Evolutionary conservation across 2,113 vertebrate species (phyloP), one percentile per base, ranked within the genome.

Genomic region (Micronycteris hirsuta): DNA sequence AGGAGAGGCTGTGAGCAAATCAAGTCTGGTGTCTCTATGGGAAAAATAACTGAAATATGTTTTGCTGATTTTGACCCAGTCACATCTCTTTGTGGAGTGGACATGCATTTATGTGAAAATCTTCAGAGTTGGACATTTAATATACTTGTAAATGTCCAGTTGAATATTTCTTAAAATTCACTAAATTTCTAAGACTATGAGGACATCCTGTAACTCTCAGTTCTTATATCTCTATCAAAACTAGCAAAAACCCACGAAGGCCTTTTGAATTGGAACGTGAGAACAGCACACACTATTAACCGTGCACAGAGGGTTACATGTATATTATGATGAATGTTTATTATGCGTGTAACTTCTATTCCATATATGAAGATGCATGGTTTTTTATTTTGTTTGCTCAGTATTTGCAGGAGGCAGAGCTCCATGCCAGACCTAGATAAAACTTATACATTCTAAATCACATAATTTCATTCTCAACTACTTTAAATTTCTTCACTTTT

Each of bases 91-190:
- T 41, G 63, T 49, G 68, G 36, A 47, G 70, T n/a, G 20, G 58
- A 87, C 65, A 56, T 31, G 41, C 0, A 28, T 81, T 77, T 76
- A 70, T 47, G 47, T 92, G 80, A 89, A 76, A 88, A 85, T 71
- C n/a, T n/a, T 58, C 89, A 47, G 13, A 22, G 16, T 28, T 17
- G 49, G 58, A 82, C 56, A 20, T 70, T 87, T 76, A 19, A 77
- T 45, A 28, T 78, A 80, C n/a, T 88, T 54, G 7, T 74, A 43
- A 73, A 47, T 54, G 54, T 80, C 52, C 87, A 68, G 47, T 17
- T 92, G 70, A 81, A 26, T 82, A 91, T 52, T 96, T 90, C 86
- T 91, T 86, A 89, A 84, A 90, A 92, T 96, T 87, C 74, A 94
- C 26, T 68, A 17, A 91, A 67, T 89, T 86, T 38, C 49, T 80